Percentiles rank a stretch among this genome's conserved stretches.
Evolutionary conservation across 2,113 vertebrate genomes (phyloP).

Genomic region (Forbesichthys agassizii): DNA sequence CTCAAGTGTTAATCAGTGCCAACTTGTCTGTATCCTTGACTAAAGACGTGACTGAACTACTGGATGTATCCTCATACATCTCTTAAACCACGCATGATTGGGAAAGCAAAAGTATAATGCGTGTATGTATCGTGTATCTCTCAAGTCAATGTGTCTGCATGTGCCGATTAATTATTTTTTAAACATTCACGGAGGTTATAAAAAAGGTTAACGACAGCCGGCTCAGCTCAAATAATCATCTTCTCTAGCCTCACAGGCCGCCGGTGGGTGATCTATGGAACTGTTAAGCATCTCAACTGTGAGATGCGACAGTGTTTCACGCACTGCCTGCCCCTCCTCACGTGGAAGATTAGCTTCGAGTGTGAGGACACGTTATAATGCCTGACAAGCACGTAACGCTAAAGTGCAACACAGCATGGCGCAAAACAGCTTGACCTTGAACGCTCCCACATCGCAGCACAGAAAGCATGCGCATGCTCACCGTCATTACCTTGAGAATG

Average conservation of each 20-base stretch:
- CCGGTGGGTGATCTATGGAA: not conserved
- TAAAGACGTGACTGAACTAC: no score
- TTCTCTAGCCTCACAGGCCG: not conserved
- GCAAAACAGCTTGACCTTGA: not conserved
- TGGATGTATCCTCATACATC: no score
- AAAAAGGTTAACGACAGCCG: slow-evolving; percentile 7
- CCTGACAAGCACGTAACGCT: not conserved
- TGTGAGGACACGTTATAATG: not conserved
- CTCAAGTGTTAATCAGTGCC: no score
- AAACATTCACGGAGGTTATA: no score
- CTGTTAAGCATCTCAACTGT: not conserved
- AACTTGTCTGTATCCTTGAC: no score
- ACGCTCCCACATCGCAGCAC: not conserved
- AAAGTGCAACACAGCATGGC: not conserved
- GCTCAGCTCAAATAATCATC: slow-evolving; percentile 7
- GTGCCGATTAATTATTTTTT: no score
- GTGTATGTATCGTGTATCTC: not conserved
- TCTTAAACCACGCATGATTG: no score
- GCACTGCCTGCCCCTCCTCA: not conserved
- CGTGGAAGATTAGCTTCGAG: not conserved
- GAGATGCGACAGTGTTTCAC: not conserved
- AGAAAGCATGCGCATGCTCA: not conserved
- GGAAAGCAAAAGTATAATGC: not conserved
- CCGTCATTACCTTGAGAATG: slow-evolving; percentile 75
- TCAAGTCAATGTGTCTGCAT: no score